Evolutionary conservation across 2,888 invertebrate species (phyloP).

Genomic region (Pasiphila rectangulata): DNA sequence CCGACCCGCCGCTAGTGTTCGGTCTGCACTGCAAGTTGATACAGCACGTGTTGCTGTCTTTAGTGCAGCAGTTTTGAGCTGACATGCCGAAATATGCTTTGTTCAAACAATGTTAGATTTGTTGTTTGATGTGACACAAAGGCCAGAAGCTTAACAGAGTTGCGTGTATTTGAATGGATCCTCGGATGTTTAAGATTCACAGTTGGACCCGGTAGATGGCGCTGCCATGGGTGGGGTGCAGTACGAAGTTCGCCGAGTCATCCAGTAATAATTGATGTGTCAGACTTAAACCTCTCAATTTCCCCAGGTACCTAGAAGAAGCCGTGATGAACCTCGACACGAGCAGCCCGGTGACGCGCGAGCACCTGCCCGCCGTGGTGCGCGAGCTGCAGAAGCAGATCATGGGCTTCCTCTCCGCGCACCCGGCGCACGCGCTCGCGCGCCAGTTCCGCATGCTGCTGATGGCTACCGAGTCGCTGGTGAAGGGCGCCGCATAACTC

Average conservation of each 20-base stretch:
- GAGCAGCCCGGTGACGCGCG: conserved; percentile 87
- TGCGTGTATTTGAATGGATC: no score
- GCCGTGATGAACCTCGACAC: conserved; percentile 91
- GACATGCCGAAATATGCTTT: conserved; percentile 90
- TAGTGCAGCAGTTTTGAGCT: conserved; percentile 96
- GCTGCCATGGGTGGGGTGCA: no score
- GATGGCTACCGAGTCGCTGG: conserved; percentile 84
- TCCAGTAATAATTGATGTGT: no score
- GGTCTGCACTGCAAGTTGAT: conserved; percentile 86
- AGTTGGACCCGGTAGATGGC: no score
- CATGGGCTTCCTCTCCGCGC: conserved; percentile 82
- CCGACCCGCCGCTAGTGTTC: conserved; percentile 90
- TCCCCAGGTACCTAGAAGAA: conserved; percentile 90
- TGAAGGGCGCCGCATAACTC: conserved; percentile 64
- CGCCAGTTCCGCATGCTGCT: conserved; percentile 85
- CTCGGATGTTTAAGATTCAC: no score
- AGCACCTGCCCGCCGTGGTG: conserved; percentile 90
- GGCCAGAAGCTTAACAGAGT: no score
- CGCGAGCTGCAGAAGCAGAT: conserved; percentile 88
- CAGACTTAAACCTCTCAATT: not conserved
- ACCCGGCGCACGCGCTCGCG: conserved; percentile 84
- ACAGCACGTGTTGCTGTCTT: conserved; percentile 93
- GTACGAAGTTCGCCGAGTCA: no score
- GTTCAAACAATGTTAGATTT: no score
- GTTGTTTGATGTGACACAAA: no score